Base-by-base conservation (phyloP, 1,140 invertebrate species). In the Gonioctena quinquepunctata region DNA sequence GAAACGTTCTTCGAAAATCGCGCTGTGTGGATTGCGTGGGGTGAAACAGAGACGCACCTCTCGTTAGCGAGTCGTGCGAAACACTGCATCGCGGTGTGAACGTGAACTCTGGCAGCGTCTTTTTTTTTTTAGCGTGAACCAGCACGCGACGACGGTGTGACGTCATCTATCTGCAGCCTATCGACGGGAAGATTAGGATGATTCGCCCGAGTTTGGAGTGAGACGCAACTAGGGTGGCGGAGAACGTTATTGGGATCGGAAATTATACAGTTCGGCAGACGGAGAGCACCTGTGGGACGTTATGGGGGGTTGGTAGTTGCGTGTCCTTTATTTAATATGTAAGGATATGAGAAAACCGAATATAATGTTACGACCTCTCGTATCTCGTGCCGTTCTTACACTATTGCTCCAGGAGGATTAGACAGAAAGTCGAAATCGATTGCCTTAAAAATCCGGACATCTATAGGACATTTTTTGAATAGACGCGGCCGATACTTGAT, bases 141-240 rank as follows among this genome's bases (percentile, higher is more conserved):
- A 62, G 60, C 60, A 62, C 60, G 60, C 60, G 60, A 62, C 60
- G 60, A 54, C 60, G 16, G n/a, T 2, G 21, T 62, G 60, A 62
- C 60, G 60, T 62, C 60, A 62, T 16, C n/a, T 23, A 25, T 59
- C 56, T 21, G 21, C 23, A 21, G 56, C 56, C 60, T 62, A 62
- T 62, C 60, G 26, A 62, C 27, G 60, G 18, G 22, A 25, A 59
- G 56, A 25, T 59, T 59, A 59, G 23, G 33, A n/a, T 11, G 33
- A 42, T 42, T 42, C 13, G 33, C 33, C 33, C 33, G 13, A n/a
- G 33, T 4, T 42, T 42, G 16, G 33, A 42, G 33, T 13, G 33
- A 42, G 33, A 42, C 33, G 33, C 33, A 11, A n/a, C 11, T 42
- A 42, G 33, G 8, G 33, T 42, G n/a, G n/a, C 1, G 11, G 33